A percentile compares a stretch with the other conserved stretches of the same genome.
phyloP scores from a whole-genome alignment of 2,113 vertebrate species.

The Chaetorhynchus papuensis region DNA sequence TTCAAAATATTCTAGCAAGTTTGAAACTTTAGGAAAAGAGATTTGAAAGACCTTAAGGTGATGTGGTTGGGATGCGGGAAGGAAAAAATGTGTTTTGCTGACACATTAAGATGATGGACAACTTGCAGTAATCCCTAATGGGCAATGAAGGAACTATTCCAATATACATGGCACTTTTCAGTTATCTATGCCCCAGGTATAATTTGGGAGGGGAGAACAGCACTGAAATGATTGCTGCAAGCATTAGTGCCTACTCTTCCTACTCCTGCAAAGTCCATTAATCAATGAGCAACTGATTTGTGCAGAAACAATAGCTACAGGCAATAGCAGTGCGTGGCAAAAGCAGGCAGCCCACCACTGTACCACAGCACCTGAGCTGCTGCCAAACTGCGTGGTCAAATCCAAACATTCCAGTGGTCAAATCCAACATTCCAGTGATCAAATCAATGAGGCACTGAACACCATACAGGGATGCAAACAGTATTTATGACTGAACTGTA shows the following conservation, averaged over 20 bases:
- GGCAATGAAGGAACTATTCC: neutral
- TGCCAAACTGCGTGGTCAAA: neutral
- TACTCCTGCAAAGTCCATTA: neutral
- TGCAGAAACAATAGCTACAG: neutral
- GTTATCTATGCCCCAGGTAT: neutral
- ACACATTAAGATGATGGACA: neutral
- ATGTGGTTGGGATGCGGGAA: neutral
- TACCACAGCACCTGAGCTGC: neutral
- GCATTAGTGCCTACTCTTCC: neutral
- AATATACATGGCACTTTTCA: neutral
- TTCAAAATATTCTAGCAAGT: neutral
- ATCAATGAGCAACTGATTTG: neutral
- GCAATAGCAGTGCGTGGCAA: accelerated
- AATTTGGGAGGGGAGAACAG: neutral
- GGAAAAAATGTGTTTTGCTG: neutral
- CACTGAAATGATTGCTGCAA: neutral
- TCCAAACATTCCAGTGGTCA: neutral
- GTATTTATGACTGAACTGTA: neutral
- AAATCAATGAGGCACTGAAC: neutral
- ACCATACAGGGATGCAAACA: neutral
- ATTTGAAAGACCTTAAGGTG: neutral
- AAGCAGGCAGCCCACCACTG: neutral
- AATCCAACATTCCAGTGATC: neutral
- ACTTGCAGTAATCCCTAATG: neutral
- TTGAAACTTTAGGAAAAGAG: neutral